Evolutionary conservation across 2,888 invertebrate species (phyloP).

Genomic region (Leptinotarsa juncta): DNA sequence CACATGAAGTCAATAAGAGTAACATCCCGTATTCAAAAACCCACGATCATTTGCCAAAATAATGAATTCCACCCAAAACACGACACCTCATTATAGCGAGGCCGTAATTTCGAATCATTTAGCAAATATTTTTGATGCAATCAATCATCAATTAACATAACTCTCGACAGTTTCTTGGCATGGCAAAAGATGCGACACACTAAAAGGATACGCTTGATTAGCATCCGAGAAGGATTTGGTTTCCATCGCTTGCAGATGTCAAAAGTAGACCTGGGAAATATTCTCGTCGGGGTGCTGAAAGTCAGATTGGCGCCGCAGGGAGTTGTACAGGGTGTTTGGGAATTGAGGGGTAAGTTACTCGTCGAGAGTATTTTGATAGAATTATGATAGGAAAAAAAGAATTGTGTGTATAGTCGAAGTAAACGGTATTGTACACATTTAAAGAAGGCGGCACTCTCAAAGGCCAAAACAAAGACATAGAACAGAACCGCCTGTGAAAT

Average conservation of each 20-base stretch:
- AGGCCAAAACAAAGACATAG: no score
- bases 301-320: constrained; percentile 20
- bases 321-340: constrained; percentile 24
- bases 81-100: constrained; percentile 24
- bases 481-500: no score
- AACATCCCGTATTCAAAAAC: not conserved
- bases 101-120: constrained; percentile 18
- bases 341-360: not conserved
- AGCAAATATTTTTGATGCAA: constrained; percentile 30
- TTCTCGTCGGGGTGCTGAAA: constrained; percentile 21
- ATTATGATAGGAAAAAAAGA: no score
- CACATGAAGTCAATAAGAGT: not conserved
- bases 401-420: no score
- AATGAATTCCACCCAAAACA: constrained; percentile 13
- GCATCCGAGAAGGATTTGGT: constrained; percentile 21
- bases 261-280: constrained; percentile 7
- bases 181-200: constrained; percentile 26
- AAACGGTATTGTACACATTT: no score
- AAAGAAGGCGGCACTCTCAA: no score
- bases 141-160: constrained; percentile 44
- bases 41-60: not conserved
- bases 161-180: constrained; percentile 39
- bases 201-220: constrained; percentile 28
- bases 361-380: not conserved
- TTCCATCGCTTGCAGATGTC: constrained; percentile 29